Evolutionary conservation across 1,140 invertebrate species (phyloP).

Genomic region (Sesamia nonagrioides): DNA sequence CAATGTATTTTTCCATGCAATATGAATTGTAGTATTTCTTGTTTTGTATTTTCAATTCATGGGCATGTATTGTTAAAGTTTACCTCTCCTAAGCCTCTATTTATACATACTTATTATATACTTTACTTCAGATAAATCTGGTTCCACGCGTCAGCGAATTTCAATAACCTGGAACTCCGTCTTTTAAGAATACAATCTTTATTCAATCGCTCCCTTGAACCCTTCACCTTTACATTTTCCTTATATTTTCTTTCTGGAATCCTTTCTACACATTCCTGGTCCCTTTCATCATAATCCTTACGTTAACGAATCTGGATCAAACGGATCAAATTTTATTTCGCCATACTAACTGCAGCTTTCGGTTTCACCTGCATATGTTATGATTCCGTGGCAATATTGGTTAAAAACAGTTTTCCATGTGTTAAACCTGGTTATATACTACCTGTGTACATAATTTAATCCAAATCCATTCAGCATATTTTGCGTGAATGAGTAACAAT

Average conservation of each 20-base stretch:
- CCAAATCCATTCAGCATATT: too few species aligned
- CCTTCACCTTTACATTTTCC: conserved; percentile 20
- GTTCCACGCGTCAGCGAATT: neutral
- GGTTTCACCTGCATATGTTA: too few species aligned
- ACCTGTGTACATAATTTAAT: too few species aligned
- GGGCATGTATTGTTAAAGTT: neutral
- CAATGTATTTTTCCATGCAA: too few species aligned
- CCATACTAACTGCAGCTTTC: too few species aligned
- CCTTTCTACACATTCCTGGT: conserved; percentile 25
- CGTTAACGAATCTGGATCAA: neutral
- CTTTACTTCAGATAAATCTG: conserved; percentile 1
- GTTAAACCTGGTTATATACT: too few species aligned
- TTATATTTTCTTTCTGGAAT: conserved; percentile 24
- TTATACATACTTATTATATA: neutral
- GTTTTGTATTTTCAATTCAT: too few species aligned
- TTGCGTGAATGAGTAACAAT: too few species aligned
- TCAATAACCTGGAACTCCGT: conserved; percentile 24
- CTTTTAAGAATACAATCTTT: conserved; percentile 39
- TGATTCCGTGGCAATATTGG: too few species aligned
- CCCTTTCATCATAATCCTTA: conserved; percentile 12
- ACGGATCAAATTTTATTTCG: too few species aligned
- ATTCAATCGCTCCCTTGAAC: conserved; percentile 17
- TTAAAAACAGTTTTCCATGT: too few species aligned
- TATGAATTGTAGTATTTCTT: too few species aligned
- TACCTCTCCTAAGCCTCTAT: conserved; percentile 3